These are phyloP conservation scores for Dicycla oo DNA, from an alignment of 2,888 invertebrate genomes.

Conservation along the genomic window DNA sequence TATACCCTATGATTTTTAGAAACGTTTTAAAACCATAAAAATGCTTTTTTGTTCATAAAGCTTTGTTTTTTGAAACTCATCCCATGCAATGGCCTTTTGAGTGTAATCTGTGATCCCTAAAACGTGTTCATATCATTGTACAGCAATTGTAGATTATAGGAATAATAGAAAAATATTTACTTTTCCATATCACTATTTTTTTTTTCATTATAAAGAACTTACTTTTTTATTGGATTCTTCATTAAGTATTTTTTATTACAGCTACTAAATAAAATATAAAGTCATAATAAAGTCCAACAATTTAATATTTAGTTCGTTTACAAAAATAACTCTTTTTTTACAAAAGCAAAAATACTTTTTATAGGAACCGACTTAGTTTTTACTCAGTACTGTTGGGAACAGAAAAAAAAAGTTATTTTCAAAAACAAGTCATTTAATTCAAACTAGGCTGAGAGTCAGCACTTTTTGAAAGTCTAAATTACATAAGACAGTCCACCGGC, in stretches of 20 bases:
- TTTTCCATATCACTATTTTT: background rate
- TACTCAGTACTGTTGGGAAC: background rate
- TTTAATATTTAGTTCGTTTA: background rate
- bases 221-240: background rate
- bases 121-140: conserved; percentile 78
- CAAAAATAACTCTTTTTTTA: background rate
- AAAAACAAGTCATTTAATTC: background rate
- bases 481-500: background rate
- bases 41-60: background rate
- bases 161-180: background rate
- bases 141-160: conserved; percentile 47
- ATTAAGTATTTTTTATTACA: background rate
- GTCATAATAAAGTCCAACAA: background rate
- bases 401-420: background rate
- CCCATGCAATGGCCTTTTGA: conserved; percentile 61
- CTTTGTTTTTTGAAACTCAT: conserved; percentile 57
- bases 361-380: background rate
- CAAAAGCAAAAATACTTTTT: background rate
- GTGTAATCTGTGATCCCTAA: conserved; percentile 76
- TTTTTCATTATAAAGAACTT: background rate
- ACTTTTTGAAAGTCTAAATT: background rate
- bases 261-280: no score
- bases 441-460: background rate
- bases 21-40: background rate
- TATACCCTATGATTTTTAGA: background rate